phyloP scores from a whole-genome alignment of 2,113 vertebrate genomes.

The Halcyon senegalensis region DNA sequence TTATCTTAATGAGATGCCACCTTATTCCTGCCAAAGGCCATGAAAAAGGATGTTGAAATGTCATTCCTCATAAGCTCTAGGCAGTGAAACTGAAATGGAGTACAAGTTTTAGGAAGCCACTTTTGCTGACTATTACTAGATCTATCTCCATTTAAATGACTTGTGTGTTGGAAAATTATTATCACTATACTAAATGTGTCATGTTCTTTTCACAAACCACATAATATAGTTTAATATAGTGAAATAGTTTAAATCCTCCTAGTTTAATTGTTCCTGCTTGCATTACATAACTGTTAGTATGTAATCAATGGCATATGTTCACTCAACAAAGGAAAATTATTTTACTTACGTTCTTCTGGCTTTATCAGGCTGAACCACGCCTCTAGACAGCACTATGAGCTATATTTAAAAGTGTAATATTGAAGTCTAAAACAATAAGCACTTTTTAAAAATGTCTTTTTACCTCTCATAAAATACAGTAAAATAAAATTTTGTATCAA shows the following conservation, averaged over 20 bases:
- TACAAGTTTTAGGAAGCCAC: neutral
- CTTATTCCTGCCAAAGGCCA: neutral
- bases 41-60: neutral
- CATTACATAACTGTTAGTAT: neutral
- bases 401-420: neutral
- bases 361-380: neutral
- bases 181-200: conserved; percentile 6
- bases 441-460: neutral
- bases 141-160: conserved; percentile 20
- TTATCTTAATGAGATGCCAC: conserved; percentile 6
- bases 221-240: neutral
- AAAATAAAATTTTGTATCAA: neutral
- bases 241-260: neutral
- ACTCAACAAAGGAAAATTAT: conserved; percentile 7
- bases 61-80: conserved; percentile 4
- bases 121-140: conserved; percentile 9
- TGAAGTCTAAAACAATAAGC: neutral
- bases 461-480: neutral
- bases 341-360: neutral
- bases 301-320: neutral
- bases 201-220: neutral
- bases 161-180: conserved; percentile 37
- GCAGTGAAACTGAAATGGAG: neutral
- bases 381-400: neutral
- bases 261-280: conserved; percentile 16